Percentiles rank a stretch among this genome's conserved stretches.
Evolutionary conservation across 2,113 vertebrate genomes (phyloP).

Genomic region (Poeciliopsis turrubarensis): DNA sequence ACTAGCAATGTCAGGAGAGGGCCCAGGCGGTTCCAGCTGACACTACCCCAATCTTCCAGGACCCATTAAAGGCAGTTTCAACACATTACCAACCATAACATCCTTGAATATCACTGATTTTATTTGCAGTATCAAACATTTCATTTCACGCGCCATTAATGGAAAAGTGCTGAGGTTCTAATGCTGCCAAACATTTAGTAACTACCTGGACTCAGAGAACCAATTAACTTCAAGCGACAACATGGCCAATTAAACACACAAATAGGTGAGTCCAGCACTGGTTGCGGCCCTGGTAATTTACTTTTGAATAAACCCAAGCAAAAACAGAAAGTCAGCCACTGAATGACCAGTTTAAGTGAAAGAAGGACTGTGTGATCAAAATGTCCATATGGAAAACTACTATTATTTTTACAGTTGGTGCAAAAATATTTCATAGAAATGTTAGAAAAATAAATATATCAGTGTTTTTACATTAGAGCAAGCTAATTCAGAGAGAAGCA

Average conservation of each 20-base stretch:
- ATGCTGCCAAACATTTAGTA: slow-evolving; percentile 99
- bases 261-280: slow-evolving; percentile 93
- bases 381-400: slow-evolving; percentile 18
- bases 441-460: not conserved
- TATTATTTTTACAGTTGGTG: not conserved
- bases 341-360: slow-evolving; percentile 62
- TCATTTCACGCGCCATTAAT: slow-evolving; percentile 99
- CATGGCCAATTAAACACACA: slow-evolving; percentile 99
- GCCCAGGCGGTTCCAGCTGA: slow-evolving; percentile 99
- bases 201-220: slow-evolving; percentile 99
- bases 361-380: slow-evolving; percentile 8
- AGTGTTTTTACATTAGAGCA: too few relatives aligned
- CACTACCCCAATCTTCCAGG: slow-evolving; percentile 99
- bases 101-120: slow-evolving; percentile 99
- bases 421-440: slow-evolving; percentile 12
- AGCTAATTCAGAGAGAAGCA: not conserved
- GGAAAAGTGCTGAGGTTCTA: slow-evolving; percentile 98
- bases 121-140: slow-evolving; percentile 99
- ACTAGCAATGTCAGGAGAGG: slow-evolving; percentile 99
- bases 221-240: slow-evolving; percentile 99
- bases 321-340: slow-evolving; percentile 75
- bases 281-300: slow-evolving; percentile 74
- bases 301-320: slow-evolving; percentile 84
- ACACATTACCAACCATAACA: slow-evolving; percentile 99
- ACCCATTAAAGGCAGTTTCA: slow-evolving; percentile 99